These are phyloP conservation scores for Tapera naevia DNA, from an alignment of 2,797 vertebrate genomes.

Conservation along the genomic window DNA sequence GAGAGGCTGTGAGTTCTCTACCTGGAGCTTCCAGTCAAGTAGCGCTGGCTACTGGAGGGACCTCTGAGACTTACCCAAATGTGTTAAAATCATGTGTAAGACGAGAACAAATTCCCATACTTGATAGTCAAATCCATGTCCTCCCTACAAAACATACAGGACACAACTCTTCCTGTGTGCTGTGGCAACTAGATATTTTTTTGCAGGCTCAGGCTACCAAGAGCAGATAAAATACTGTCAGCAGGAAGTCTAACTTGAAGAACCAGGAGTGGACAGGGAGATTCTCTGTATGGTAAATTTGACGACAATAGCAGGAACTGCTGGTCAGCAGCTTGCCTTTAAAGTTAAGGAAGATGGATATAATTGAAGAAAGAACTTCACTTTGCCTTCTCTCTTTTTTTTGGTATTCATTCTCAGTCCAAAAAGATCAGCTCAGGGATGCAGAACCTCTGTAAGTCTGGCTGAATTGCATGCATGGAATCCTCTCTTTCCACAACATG, in stretches of 20 bases:
- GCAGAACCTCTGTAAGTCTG: background rate
- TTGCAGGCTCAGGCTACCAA: background rate
- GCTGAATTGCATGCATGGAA: background rate
- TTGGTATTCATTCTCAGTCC: background rate
- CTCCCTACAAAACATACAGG: background rate
- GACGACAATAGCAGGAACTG: background rate
- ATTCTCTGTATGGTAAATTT: background rate
- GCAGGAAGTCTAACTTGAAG: background rate
- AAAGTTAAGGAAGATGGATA: background rate
- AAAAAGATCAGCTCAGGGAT: background rate
- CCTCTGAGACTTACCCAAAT: background rate
- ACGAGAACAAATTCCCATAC: background rate
- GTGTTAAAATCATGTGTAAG: background rate
- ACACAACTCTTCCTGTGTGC: background rate
- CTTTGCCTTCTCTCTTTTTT: background rate
- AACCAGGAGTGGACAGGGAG: background rate
- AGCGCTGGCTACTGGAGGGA: background rate
- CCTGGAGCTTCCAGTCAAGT: background rate
- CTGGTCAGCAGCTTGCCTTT: background rate
- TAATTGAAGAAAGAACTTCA: background rate
- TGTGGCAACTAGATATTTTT: background rate
- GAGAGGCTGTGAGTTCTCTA: background rate
- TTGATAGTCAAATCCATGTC: background rate
- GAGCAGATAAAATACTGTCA: background rate
- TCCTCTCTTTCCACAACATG: background rate